Evolutionary conservation across 2,888 invertebrate species (phyloP).

Genomic region (Ophioninae sp.): DNA sequence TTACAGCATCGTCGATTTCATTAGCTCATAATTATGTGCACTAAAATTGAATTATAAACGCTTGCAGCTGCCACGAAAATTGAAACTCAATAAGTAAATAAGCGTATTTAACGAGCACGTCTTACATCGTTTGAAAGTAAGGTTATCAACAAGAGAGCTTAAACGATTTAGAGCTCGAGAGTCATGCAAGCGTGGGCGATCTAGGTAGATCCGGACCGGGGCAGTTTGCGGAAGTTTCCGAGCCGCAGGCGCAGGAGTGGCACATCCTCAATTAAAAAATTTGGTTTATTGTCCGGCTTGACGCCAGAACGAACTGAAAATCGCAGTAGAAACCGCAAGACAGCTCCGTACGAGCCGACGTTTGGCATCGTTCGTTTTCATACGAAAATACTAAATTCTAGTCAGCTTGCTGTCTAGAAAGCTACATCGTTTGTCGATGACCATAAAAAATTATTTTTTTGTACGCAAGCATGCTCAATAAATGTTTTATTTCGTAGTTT

Average conservation of each 20-base stretch:
- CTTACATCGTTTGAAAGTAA: slow-evolving; percentile 35
- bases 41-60: background rate
- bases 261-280: slow-evolving; percentile 66
- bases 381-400: background rate
- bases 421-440: too few species aligned
- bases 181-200: slow-evolving; percentile 56
- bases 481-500: too few species aligned
- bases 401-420: too few species aligned
- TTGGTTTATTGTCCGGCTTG: slow-evolving; percentile 53
- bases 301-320: slow-evolving; percentile 25
- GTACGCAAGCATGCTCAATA: too few species aligned
- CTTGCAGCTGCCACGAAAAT: background rate
- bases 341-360: background rate
- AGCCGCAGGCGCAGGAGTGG: slow-evolving; percentile 47
- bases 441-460: too few species aligned
- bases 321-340: background rate
- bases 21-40: background rate
- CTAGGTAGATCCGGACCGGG: slow-evolving; percentile 61
- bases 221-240: slow-evolving; percentile 64
- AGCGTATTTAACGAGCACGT: slow-evolving; percentile 18
- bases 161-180: slow-evolving; percentile 56
- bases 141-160: slow-evolving; percentile 27
- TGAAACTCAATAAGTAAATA: background rate
- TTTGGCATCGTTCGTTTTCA: too few species aligned
- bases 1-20: background rate